A percentile compares a stretch with the other conserved stretches of the same genome.
Conservation (phyloP, 1,140 invertebrate genomes). For the Atta colombica region DNA sequence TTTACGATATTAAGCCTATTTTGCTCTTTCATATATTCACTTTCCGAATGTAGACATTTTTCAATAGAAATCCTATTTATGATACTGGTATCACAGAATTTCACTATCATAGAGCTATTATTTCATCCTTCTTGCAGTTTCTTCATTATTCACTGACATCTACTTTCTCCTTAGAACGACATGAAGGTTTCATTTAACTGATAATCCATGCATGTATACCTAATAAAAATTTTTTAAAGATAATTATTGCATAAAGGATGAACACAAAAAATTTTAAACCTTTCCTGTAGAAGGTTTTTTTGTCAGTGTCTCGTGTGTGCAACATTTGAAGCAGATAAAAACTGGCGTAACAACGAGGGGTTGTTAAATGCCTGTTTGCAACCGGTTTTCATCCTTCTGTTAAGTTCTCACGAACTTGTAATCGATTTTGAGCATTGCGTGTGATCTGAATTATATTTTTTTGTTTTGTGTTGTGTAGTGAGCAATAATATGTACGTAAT, state of each 20-base stretch:
- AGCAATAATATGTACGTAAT: not conserved
- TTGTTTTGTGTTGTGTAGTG: not conserved
- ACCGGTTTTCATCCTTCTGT: not conserved
- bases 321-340: not conserved
- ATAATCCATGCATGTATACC: not conserved
- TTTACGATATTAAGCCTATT: not conserved
- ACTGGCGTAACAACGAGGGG: not conserved
- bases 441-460: not conserved
- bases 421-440: not conserved
- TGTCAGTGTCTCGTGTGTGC: not conserved
- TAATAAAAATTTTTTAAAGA: constrained; percentile 1
- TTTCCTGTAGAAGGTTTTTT: not conserved
- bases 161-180: not conserved
- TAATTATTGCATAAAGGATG: not conserved
- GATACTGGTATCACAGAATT: too few species aligned
- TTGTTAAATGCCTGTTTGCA: not conserved
- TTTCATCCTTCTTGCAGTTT: not conserved
- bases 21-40: not conserved
- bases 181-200: not conserved
- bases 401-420: not conserved
- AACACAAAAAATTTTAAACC: not conserved
- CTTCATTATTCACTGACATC: not conserved
- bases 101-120: too few species aligned
- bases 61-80: too few species aligned
- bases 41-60: too few species aligned